Evolutionary conservation across 2,888 invertebrate genomes (phyloP), one percentile per base, ranked within the genome.

Genomic region (Pharmacophagus antenor): DNA sequence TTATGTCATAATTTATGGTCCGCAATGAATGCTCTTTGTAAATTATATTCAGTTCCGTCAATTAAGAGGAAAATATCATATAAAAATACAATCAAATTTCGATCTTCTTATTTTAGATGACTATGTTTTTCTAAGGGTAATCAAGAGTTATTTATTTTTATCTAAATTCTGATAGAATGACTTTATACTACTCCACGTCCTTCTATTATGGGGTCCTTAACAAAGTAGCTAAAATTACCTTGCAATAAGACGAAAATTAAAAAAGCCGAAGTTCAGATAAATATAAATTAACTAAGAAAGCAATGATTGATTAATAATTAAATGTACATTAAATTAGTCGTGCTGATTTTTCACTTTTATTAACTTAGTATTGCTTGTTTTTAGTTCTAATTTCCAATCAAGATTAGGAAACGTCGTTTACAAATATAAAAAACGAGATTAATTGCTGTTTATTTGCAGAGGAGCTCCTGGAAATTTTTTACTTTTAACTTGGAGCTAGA

Each of bases 341-440:
- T n/a, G n/a, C n/a, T n/a, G n/a, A n/a, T n/a, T n/a, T n/a, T n/a
- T n/a, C n/a, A n/a, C n/a, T n/a, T n/a, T n/a, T 3, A 31, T 31
- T 31, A 31, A 10, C 8, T 7, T n/a, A n/a, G n/a, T n/a, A 42
- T 47, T 49, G 18, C 18, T 47, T 48, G 37, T 41, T 41, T 52
- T 54, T 42, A 2, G 23, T 50, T 50, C 4, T 27, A 25, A 49
- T 51, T 51, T 51, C 51, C 57, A 23, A 51, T 23, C 6, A 31
- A 58, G 18, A 46, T 23, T 51, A 52, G 52, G 58, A 59, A 59
- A 54, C 10, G 15, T 41, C n/a, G 15, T 22, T 23, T 12, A 20
- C 21, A 47, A 52, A 22, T 22, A 52, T 46, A 22, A 57, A 58
- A 10, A 37, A 57, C 58, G 52, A 58, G 58, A 51, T 58, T 51